phyloP scores from a whole-genome alignment of 2,888 invertebrate species.

The Coleophora flavipennella region DNA sequence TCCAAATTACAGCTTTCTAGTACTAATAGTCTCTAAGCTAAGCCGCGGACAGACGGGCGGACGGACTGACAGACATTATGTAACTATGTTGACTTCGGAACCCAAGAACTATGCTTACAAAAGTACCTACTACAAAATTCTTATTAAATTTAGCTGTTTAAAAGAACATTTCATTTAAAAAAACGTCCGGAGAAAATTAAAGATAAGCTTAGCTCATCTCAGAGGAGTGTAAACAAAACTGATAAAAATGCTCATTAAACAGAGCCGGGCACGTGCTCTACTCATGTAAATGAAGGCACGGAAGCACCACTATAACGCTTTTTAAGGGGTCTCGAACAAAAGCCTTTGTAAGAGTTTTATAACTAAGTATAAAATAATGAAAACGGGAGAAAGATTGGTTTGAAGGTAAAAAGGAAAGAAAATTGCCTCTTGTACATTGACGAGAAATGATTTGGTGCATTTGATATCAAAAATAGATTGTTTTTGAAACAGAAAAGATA shows the following conservation, averaged over 20 bases:
- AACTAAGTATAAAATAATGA: constrained; percentile 36
- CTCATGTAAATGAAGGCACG: constrained; percentile 49
- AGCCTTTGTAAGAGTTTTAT: constrained; percentile 38
- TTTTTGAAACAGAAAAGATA: constrained; percentile 9
- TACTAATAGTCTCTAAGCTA: too few species aligned
- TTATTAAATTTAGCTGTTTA: too few species aligned
- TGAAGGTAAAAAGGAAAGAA: constrained; percentile 7
- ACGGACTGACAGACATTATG: too few species aligned
- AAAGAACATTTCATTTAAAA: too few species aligned
- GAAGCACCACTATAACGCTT: constrained; percentile 30
- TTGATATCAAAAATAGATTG: constrained; percentile 2
- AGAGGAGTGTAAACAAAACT: constrained; percentile 12
- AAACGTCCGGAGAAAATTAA: too few species aligned
- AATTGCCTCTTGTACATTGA: constrained; percentile 18
- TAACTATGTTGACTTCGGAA: too few species aligned
- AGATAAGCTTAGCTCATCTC: too few species aligned
- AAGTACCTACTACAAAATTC: too few species aligned
- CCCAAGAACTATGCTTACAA: too few species aligned
- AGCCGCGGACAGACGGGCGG: too few species aligned
- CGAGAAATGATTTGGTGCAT: constrained; percentile 7
- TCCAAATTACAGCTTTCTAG: too few species aligned
- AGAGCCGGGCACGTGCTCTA: constrained; percentile 26
- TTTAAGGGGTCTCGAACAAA: constrained; percentile 35
- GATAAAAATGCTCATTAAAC: constrained; percentile 30
- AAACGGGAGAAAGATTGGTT: constrained; percentile 28